Conservation (phyloP, 2,888 invertebrate species). For the Lithophane leautieri region DNA sequence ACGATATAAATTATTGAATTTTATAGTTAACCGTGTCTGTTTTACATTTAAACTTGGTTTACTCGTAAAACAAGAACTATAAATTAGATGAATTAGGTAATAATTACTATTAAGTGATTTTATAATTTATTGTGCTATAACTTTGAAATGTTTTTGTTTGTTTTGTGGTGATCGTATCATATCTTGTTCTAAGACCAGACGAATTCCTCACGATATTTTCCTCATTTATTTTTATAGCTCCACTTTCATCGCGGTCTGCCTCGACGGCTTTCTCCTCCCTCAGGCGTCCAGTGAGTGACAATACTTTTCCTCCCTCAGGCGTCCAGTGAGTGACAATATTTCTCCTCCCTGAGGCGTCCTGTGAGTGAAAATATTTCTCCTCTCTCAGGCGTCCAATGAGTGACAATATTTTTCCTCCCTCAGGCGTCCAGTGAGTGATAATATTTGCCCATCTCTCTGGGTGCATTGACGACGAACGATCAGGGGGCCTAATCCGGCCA, state of each 20-base stretch:
- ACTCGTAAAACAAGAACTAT: conserved; percentile 24
- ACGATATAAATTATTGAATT: conserved; percentile 24
- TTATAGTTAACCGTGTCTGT: conserved; percentile 35
- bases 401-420: not conserved
- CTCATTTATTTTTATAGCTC: not conserved
- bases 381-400: not conserved
- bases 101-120: conserved; percentile 22
- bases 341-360: not conserved
- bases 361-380: not conserved
- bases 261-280: not conserved
- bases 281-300: too few relatives aligned
- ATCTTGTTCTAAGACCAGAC: too few relatives aligned
- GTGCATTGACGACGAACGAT: not conserved
- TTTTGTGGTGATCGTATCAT: not conserved
- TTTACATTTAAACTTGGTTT: conserved; percentile 38
- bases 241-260: not conserved
- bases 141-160: not conserved
- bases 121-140: conserved; percentile 17
- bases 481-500: too few relatives aligned
- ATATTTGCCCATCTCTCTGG: too few relatives aligned
- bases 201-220: not conserved
- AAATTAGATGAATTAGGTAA: conserved; percentile 26
- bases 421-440: too few relatives aligned
- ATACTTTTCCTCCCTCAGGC: not conserved
- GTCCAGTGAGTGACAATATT: too few relatives aligned